Evolutionary conservation across 2,113 vertebrate species (phyloP), one percentile per base, ranked within the genome.

Genomic region (Melierax canorus): DNA sequence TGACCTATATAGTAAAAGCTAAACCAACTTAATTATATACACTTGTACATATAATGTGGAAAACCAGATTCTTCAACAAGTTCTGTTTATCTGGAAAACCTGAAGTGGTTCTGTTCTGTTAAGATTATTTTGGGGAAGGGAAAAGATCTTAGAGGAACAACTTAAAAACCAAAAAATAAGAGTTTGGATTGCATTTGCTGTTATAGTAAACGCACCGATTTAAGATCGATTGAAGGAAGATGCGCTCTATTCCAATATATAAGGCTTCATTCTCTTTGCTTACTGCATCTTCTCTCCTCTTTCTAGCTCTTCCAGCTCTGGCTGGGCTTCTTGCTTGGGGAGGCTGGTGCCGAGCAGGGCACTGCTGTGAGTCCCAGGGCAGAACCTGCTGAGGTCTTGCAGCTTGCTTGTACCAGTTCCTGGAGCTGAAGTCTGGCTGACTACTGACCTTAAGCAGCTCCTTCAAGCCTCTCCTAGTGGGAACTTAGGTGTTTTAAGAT

Each of bases 1-100:
- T 93, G 94, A 96, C 94, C 91, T 93, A 95, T 10, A 92, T 93
- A 95, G 29, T 13, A 14, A 74, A 76, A 86, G 8, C 36, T 88
- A 55, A 93, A 8, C 24, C 13, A 27, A 55, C 34, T 24, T 86
- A 46, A 50, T 45, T 73, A 26, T 36, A n/a, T 20, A 36, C 13
- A 3, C 10, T 68, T 88, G 9, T 5, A 13, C 6, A 5, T 22
- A 1, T 7, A 12, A 6, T 10, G 11, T 20, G 24, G 30, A 63
- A 66, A 83, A 79, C 2, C 2, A 14, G 21, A 1, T 64, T 68
- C 23, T 72, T 63, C 39, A 20, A 29, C 6, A 29, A 38, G 41
- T 71, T 78, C 22, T 86, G 4, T 30, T 85, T 58, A 32, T 15
- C 45, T 75, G 69, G 39, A 56, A 82, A 90, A 36, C 6, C 27